These are phyloP conservation scores for Lagopus leucura DNA, from an alignment of 2,113 vertebrate species.

Conservation along the genomic window DNA sequence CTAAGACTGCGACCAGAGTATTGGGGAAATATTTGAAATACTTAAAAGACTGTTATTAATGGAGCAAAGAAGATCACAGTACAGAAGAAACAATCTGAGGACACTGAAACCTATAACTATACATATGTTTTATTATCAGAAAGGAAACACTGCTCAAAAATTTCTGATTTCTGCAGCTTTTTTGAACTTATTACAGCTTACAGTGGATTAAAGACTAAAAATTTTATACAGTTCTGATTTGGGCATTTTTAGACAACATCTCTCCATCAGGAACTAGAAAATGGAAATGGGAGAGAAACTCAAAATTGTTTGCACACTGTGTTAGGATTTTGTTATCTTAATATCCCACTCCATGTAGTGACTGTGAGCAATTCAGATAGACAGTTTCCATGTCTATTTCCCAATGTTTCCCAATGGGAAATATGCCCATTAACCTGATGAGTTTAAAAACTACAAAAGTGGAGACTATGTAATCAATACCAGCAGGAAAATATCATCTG, in stretches of 20 bases:
- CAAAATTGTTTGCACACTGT: background rate
- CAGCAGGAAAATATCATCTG: background rate
- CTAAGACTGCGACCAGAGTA: background rate
- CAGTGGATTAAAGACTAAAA: background rate
- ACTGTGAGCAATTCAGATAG: background rate
- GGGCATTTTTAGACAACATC: background rate
- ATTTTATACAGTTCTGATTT: background rate
- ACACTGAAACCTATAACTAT: background rate
- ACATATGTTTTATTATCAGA: background rate
- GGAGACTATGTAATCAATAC: rapidly evolving
- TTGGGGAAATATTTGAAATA: constrained; percentile 25
- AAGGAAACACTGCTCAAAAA: background rate
- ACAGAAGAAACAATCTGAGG: background rate
- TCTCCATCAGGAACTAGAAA: background rate
- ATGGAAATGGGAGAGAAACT: background rate
- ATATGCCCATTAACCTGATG: background rate
- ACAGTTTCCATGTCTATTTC: background rate
- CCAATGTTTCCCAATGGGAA: no score
- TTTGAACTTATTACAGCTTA: background rate
- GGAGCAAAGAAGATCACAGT: background rate
- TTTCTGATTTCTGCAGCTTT: background rate
- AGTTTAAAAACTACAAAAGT: background rate
- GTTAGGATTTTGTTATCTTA: background rate
- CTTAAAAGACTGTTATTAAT: constrained; percentile 29
- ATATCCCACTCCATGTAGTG: background rate